Conservation (phyloP, 2,113 vertebrate genomes). For the Tetrao urogallus region DNA sequence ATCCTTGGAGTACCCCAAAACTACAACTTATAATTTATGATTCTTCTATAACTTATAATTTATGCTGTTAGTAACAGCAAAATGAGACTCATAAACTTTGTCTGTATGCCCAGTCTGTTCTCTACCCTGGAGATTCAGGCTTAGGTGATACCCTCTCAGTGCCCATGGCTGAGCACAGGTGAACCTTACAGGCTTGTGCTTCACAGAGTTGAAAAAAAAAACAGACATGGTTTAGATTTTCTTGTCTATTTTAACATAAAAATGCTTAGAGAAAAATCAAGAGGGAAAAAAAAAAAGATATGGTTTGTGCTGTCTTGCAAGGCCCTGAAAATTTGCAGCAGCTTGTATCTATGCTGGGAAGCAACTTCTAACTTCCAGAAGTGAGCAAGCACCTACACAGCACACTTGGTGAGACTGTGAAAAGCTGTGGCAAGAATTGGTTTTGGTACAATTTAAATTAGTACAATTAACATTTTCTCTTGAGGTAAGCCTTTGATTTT, state of each 20-base stretch:
- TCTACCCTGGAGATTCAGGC: neutral
- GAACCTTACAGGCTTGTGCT: neutral
- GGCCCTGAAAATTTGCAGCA: neutral
- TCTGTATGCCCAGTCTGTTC: neutral
- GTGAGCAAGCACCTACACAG: neutral
- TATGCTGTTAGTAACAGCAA: neutral
- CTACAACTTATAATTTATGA: neutral
- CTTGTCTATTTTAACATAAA: neutral
- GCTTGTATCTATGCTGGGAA: neutral
- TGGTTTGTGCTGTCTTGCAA: neutral
- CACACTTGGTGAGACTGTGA: neutral
- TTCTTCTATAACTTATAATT: neutral
- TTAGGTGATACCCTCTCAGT: neutral
- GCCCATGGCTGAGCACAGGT: neutral
- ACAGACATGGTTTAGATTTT: neutral
- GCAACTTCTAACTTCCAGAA: neutral
- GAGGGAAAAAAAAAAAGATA: neutral
- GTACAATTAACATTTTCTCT: neutral
- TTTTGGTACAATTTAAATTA: neutral
- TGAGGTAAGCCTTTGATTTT: neutral
- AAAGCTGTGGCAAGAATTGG: neutral
- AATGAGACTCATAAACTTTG: neutral
- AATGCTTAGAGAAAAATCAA: neutral
- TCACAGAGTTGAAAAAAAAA: neutral
- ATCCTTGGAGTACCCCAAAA: neutral